Base-by-base conservation (phyloP, 2,888 invertebrate genomes). In the Cybosia mesomella region DNA sequence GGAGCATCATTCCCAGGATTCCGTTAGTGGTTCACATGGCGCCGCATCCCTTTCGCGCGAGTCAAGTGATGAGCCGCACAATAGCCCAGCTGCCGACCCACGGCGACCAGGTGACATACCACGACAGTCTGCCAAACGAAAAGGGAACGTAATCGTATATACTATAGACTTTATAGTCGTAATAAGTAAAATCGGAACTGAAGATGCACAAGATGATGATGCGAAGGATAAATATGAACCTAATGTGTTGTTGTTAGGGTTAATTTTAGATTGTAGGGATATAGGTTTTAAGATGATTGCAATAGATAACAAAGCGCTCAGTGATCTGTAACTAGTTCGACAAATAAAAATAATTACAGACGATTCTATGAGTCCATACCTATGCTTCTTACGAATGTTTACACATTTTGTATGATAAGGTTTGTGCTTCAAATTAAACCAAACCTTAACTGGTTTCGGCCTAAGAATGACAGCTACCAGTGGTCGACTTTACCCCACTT, bases 1-100 rank as follows among this genome's bases (percentile, higher is more conserved):
- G 84, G 87, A 86, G 89, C 89, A 88, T 86, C 82, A 82, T 87
- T 89, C 91, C 87, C 90, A 89, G 88, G 91, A 89, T 89, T 86
- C 92, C 91, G 92, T 91, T 90, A 88, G 86, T 80, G 75, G 88
- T 93, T 92, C 92, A 88, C 93, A 93, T 89, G 91, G 87, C 86
- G 83, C 85, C 87, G 89, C 93, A 94, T 93, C 94, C 94, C 94
- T 94, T 93, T 92, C 89, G 89, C 85, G 83, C 87, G 92, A 92
- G 94, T 93, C 94, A 94, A 94, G 94, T 94, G 94, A 93, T 90
- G 92, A 86, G 88, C 84, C 86, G 81, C 86, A 91, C 90, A 91
- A 91, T 86, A 84, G 85, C 88, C 92, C 93, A 90, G 89, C 91
- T 89, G 90, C 89, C 89, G 88, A 88, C 90, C 86, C 84, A 79